A percentile compares a stretch with the other conserved stretches of the same genome.
These are phyloP conservation scores for Zelostemma sp. DNA, from an alignment of 1,140 invertebrate genomes.

Conservation along the genomic window DNA sequence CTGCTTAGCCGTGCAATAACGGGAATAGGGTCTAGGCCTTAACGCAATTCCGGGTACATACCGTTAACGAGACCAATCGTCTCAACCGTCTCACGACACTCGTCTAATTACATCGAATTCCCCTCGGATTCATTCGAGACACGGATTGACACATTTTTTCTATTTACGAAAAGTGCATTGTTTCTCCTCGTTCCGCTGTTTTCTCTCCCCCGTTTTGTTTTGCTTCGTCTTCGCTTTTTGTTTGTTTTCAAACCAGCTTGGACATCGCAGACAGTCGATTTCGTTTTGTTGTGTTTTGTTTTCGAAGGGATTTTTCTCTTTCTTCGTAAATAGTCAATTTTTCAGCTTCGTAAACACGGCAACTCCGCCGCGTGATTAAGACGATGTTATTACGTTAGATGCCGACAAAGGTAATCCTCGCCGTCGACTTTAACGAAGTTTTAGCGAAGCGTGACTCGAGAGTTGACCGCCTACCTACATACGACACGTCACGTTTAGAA, in stretches of 20 bases:
- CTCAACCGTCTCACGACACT: neutral
- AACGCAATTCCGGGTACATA: slow-evolving; percentile 4
- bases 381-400: neutral
- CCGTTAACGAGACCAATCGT: slow-evolving; percentile 5
- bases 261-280: too few species aligned
- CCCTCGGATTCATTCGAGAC: neutral
- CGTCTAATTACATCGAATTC: neutral
- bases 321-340: too few species aligned
- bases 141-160: neutral
- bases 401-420: neutral
- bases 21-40: slow-evolving; percentile 4
- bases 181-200: too few species aligned
- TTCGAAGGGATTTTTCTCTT: too few species aligned
- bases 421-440: neutral
- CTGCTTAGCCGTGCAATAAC: neutral
- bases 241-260: too few species aligned
- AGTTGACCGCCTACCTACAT: neutral
- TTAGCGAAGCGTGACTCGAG: neutral
- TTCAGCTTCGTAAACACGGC: too few species aligned
- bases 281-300: too few species aligned
- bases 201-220: too few species aligned
- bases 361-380: neutral
- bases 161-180: too few species aligned
- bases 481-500: too few species aligned
- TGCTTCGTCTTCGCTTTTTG: too few species aligned